Base-by-base conservation (phyloP, 2,113 vertebrate species). In the Strix aluco region DNA sequence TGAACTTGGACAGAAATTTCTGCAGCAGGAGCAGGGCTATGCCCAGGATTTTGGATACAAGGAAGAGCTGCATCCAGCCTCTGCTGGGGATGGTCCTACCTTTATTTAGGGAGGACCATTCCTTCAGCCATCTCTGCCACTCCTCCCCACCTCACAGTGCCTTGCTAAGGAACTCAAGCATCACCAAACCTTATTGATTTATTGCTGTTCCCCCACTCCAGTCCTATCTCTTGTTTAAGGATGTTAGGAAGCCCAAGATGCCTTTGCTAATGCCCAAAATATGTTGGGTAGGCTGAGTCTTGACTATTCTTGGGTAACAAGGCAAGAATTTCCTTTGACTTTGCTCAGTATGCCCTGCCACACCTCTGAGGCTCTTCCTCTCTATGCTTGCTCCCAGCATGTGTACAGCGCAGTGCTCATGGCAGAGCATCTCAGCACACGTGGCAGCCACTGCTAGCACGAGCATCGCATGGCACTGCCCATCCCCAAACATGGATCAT, bases 341-440 rank as follows among this genome's bases (percentile, higher is more conserved):
- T 94, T 63, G 27, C 69, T 84, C 2, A 1, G 18, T 0, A 0
- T 59, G 34, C 32, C n/a, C 36, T 66, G 47, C 26, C 57, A 62
- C 17, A 69, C 20, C 18, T 47, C 42, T 2, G 22, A 94, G 49
- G 6, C 40, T 38, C 42, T 12, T 67, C 62, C 26, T 13, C 46
- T 65, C 71, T 32, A 40, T 0, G 0, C n/a, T 67, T 21, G n/a
- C 36, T 78, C 52, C 25, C 85, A 67, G 32, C 0, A 0, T 1
- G 26, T 3, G 40, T 34, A 42, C 4, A 7, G 42, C 1, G 18
- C 49, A 10, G 38, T 38, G 72, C 58, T 55, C 26, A 21, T 15
- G 49, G 52, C 61, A 81, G 57, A 71, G 18, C 74, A 58, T 6
- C 52, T 57, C 63, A 34, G 16, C 30, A 77, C 2, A 1, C 4